Evolutionary conservation across 2,113 vertebrate genomes (phyloP).

Genomic region (Pheucticus melanocephalus): DNA sequence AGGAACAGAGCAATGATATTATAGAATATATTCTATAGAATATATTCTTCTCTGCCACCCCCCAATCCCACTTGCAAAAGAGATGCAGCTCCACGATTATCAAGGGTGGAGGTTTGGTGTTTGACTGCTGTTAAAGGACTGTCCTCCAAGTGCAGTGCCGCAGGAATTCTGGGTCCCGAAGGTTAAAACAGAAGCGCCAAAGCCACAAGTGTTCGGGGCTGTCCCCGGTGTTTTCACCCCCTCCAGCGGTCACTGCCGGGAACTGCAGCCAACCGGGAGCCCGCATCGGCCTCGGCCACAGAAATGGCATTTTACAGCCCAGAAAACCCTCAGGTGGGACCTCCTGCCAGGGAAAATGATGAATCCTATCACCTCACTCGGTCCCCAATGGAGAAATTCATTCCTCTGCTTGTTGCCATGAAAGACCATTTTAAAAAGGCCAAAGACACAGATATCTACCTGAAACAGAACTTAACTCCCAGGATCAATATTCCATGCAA

Average conservation of each 20-base stretch:
- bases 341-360: not conserved
- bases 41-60: too few species aligned
- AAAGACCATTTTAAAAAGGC: not conserved
- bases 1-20: not conserved
- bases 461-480: not conserved
- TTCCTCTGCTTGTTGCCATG: not conserved
- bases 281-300: too few species aligned
- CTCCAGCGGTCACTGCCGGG: slow-evolving; percentile 46
- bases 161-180: not conserved
- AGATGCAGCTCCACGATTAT: not conserved
- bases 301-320: not conserved
- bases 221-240: not conserved
- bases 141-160: not conserved
- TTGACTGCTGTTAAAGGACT: not conserved
- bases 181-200: not conserved
- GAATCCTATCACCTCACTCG: not conserved
- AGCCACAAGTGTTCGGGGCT: not conserved
- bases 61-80: not conserved
- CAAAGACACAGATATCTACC: not conserved
- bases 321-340: not conserved
- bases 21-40: too few species aligned
- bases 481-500: not conserved
- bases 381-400: not conserved
- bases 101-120: not conserved
- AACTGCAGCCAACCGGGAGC: not conserved